Evolutionary conservation across 2,113 vertebrate species (phyloP), one percentile per base, ranked within the genome.

Genomic region (Fregetta grallaria): DNA sequence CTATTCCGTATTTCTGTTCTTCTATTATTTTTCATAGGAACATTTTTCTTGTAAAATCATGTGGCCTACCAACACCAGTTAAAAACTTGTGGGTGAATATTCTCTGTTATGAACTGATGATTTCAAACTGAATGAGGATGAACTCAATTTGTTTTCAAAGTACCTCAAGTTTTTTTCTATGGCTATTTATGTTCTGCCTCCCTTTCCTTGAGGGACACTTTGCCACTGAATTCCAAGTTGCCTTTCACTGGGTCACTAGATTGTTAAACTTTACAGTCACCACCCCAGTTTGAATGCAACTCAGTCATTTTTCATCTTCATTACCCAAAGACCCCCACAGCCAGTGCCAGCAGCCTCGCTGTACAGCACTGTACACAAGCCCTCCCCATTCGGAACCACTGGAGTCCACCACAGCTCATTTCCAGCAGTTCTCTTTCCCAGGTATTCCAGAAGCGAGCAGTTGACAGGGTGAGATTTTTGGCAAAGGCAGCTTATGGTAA

Each of bases 231-330:
- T 71, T 78, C 55, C 61, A 66, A 26, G 45, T 17, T 77, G 27
- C 53, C 32, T 72, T 76, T 86, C 49, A 61, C 44, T 15, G 15
- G 42, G 6, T 61, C 34, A 56, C 9, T 65, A 47, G 47, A 59
- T 11, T 7, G 16, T 55, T 71, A 49, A 56, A 65, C 14, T 49
- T 34, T 8, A 40, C 1, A 44, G 30, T 23, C 34, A n/a, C 9
- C 4, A 29, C 5, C 0, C 13, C 13, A 21, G 44, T 27, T 25
- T 7, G 4, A 75, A 45, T 3, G 4, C 16, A 75, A 1, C 3
- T 82, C 42, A 6, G 22, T 25, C 22, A 14, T 49, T 74, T 45
- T 36, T 26, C 42, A 32, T 16, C 55, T 21, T 52, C 16, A 1
- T 21, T 6, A 18, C 15, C 4, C 27, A 9, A 59, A 45, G 30